phyloP scores from a whole-genome alignment of 2,113 vertebrate species.

The Dermatemys mawii region DNA sequence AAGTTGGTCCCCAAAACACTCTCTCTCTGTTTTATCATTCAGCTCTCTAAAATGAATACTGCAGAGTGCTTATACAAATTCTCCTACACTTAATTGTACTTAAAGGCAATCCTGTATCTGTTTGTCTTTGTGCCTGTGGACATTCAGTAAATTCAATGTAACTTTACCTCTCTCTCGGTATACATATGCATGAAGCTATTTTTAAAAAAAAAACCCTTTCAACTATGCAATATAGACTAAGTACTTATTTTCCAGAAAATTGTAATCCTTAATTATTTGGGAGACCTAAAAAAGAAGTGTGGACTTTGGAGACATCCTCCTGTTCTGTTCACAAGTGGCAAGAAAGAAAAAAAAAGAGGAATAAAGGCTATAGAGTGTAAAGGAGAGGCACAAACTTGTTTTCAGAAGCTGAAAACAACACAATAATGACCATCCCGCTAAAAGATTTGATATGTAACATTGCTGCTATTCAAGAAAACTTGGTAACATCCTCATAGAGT shows the following conservation, averaged over 20 bases:
- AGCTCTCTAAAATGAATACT: not conserved
- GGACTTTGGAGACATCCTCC: not conserved
- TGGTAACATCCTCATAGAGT: not conserved
- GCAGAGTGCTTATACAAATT: not conserved
- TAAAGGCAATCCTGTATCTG: not conserved
- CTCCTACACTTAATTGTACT: conserved; percentile 48
- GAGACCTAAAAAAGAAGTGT: rapidly evolving
- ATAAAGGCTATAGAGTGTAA: not conserved
- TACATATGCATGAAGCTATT: not conserved
- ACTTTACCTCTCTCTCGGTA: not conserved
- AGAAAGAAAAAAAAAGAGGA: not conserved
- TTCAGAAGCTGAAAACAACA: not conserved
- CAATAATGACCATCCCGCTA: conserved; percentile 5
- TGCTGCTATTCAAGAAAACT: not conserved
- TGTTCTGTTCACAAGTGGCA: not conserved
- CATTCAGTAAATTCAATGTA: not conserved
- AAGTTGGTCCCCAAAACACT: not conserved
- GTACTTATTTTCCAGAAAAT: not conserved
- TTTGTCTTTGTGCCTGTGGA: conserved; percentile 1
- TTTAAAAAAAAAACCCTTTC: not conserved
- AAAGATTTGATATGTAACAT: not conserved
- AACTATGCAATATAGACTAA: not conserved
- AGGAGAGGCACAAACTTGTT: not conserved
- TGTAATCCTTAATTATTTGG: not conserved
- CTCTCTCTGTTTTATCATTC: not conserved